These are phyloP conservation scores for Trypoxylon attenuatum DNA, from an alignment of 2,888 invertebrate species.

Conservation along the genomic window DNA sequence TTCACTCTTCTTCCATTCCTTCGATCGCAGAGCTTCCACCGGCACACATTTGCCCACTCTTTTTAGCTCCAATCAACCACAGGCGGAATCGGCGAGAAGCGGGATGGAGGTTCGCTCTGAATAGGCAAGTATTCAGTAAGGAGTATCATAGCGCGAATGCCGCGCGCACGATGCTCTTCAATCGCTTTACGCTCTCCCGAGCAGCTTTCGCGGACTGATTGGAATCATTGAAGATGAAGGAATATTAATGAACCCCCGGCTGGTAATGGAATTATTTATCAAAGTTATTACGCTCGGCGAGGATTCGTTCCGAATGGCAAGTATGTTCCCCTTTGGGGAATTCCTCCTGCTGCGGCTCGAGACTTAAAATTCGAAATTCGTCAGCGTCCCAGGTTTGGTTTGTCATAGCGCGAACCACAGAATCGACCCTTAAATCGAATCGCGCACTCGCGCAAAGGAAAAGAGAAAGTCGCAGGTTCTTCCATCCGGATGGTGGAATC, in stretches of 20 bases:
- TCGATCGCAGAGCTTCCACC: background rate
- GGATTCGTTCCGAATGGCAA: background rate
- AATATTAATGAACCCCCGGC: background rate
- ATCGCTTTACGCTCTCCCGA: background rate
- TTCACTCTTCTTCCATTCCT: background rate
- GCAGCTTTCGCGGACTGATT: background rate
- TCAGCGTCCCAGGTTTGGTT: slow-evolving; percentile 40
- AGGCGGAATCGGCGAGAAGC: too few relatives aligned
- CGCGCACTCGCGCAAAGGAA: slow-evolving; percentile 46
- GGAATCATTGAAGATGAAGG: background rate
- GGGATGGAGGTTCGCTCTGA: too few relatives aligned
- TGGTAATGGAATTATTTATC: background rate
- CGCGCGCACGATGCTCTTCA: background rate
- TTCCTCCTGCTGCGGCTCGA: background rate
- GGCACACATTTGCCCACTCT: background rate
- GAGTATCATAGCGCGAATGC: too few relatives aligned
- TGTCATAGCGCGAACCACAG: slow-evolving; percentile 12
- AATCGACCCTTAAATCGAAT: slow-evolving; percentile 55
- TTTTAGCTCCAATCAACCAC: too few relatives aligned
- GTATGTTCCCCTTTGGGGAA: background rate
- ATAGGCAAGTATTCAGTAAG: too few relatives aligned
- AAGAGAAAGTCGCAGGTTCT: slow-evolving; percentile 48
- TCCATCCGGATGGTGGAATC: slow-evolving; percentile 43
- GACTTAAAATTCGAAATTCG: slow-evolving; percentile 43
- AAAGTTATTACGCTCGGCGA: background rate